These are phyloP conservation scores for Anthophora plumipes DNA, from an alignment of 2,888 invertebrate genomes.

Conservation along the genomic window DNA sequence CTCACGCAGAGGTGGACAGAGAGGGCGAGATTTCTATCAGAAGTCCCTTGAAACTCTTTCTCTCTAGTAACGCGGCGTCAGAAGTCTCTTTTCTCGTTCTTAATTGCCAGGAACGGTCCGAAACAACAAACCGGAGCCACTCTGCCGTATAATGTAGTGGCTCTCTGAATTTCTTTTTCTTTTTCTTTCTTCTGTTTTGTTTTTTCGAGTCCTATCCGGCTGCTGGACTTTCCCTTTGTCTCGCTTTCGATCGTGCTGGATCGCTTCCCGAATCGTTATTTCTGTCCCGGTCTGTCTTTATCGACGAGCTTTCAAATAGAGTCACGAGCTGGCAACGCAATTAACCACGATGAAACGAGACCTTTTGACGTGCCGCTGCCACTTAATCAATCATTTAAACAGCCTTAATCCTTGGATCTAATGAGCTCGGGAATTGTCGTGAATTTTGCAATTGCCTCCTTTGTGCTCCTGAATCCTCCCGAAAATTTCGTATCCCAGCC, in stretches of 20 bases:
- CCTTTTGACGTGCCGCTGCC: conserved; percentile 52
- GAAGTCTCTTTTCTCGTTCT: not conserved
- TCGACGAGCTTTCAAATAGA: conserved; percentile 18
- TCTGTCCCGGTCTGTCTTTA: not conserved
- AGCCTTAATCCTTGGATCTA: conserved; percentile 29
- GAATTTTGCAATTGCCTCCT: not conserved
- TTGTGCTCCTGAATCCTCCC: too few species aligned
- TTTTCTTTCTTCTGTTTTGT: not conserved
- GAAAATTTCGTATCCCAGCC: too few species aligned
- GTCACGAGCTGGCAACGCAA: conserved; percentile 30
- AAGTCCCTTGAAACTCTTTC: not conserved
- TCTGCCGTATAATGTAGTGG: conserved; percentile 21
- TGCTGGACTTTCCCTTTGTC: conserved; percentile 11
- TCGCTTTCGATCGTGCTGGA: not conserved
- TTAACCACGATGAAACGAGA: conserved; percentile 45
- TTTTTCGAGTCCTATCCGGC: not conserved
- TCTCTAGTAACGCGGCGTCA: not conserved
- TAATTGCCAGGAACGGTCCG: conserved; percentile 16
- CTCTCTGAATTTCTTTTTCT: not conserved
- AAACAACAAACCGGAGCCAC: conserved; percentile 5
- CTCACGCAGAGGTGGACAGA: not conserved
- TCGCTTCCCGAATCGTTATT: conserved; percentile 22
- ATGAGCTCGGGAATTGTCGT: not conserved
- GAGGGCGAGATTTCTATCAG: conserved; percentile 9
- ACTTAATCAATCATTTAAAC: conserved; percentile 55